phyloP scores from a whole-genome alignment of 1,140 invertebrate genomes.

The Bombus fervidus region DNA sequence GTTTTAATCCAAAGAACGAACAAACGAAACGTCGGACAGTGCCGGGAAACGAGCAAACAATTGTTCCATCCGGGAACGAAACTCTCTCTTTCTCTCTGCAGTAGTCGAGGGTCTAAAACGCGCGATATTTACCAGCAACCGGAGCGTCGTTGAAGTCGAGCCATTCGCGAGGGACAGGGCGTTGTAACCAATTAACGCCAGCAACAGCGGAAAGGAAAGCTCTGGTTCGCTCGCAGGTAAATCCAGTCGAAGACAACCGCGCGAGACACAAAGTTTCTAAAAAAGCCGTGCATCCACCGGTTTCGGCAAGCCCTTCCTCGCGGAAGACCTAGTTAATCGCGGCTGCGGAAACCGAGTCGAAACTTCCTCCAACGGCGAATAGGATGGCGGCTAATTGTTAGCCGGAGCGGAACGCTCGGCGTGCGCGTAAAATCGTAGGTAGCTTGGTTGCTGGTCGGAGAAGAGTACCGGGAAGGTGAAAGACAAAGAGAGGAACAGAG shows the following conservation, averaged over 20 bases:
- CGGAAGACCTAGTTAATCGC: slow-evolving; percentile 26
- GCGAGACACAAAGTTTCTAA: slow-evolving; percentile 12
- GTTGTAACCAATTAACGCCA: slow-evolving; percentile 7
- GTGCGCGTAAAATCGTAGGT: slow-evolving; percentile 24
- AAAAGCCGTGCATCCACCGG: slow-evolving; percentile 1
- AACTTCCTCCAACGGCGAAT: slow-evolving; percentile 15
- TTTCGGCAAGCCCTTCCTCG: not conserved
- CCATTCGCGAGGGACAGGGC: not conserved
- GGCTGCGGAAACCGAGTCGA: slow-evolving; percentile 17
- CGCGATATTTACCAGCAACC: not conserved
- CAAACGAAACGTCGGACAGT: not conserved
- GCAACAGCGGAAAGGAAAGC: not conserved
- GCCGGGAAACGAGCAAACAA: not conserved
- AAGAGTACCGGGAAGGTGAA: not conserved
- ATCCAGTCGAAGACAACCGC: not conserved
- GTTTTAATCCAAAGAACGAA: not conserved
- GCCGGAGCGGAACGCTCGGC: not conserved
- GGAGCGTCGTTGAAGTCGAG: not conserved
- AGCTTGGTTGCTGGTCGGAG: not conserved
- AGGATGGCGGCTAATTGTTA: slow-evolving; percentile 35
- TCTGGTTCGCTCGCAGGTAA: not conserved
- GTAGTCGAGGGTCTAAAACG: too few relatives aligned
- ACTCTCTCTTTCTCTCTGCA: too few relatives aligned
- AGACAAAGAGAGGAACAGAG: not conserved
- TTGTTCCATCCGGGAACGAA: not conserved